Percentiles rank a stretch among this genome's conserved stretches.
These are phyloP conservation scores for Campopleginae sp. DNA, from an alignment of 2,888 invertebrate genomes.

Conservation along the genomic window DNA sequence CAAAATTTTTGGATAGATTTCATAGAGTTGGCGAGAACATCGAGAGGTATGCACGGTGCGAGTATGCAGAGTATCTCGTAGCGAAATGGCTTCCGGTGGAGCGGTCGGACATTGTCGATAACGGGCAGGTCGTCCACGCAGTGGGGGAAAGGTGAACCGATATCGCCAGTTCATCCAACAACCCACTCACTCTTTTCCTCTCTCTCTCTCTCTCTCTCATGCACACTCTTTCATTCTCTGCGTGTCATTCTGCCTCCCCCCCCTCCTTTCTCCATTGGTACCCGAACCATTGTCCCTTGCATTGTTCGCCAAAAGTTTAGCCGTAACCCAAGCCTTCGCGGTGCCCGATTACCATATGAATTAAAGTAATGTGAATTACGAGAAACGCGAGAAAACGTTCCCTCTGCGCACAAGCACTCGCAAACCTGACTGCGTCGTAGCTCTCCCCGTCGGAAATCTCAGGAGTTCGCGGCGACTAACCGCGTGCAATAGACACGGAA, in stretches of 20 bases:
- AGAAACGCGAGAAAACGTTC: slow-evolving; percentile 58
- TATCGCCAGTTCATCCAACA: slow-evolving; percentile 79
- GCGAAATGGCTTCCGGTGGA: slow-evolving; percentile 82
- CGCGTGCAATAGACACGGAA: slow-evolving; percentile 40
- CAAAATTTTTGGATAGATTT: slow-evolving; percentile 81
- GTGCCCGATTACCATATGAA: slow-evolving; percentile 91
- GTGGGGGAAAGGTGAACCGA: slow-evolving; percentile 78
- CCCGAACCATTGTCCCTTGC: slow-evolving; percentile 79
- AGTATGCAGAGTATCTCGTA: slow-evolving; percentile 63
- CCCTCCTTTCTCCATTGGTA: slow-evolving; percentile 62
- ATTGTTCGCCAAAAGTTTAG: slow-evolving; percentile 82
- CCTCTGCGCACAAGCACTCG: slow-evolving; percentile 36
- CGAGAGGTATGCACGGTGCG: slow-evolving; percentile 39
- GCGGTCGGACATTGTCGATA: slow-evolving; percentile 82
- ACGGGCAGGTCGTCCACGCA: slow-evolving; percentile 76
- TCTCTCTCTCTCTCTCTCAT: neutral
- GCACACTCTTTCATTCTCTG: slow-evolving; percentile 57
- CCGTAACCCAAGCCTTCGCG: slow-evolving; percentile 75
- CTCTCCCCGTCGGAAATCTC: slow-evolving; percentile 53
- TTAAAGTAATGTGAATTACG: slow-evolving; percentile 93
- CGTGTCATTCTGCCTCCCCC: slow-evolving; percentile 46
- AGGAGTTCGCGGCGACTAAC: slow-evolving; percentile 53
- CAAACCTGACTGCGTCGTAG: slow-evolving; percentile 17
- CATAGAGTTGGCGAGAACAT: slow-evolving; percentile 37
- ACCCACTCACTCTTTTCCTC: slow-evolving; percentile 50